Evolutionary conservation across 2,797 vertebrate genomes (phyloP).

Genomic region (Valencia hispanica): DNA sequence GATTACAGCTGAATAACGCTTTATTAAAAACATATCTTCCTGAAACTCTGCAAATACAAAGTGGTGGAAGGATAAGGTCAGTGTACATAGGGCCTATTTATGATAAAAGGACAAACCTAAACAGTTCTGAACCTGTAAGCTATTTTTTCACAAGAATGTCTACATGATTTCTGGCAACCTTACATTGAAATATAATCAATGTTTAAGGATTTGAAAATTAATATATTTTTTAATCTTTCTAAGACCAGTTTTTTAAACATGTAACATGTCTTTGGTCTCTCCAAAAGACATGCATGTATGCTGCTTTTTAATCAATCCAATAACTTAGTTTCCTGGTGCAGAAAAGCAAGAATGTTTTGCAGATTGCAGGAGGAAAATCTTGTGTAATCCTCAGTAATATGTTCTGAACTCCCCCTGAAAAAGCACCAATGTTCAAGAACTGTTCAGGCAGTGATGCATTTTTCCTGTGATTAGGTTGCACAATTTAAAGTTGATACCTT

Average conservation of each 20-base stretch:
- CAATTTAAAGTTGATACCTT: background rate
- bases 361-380: constrained; percentile 2
- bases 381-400: background rate
- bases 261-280: no score
- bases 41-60: constrained; percentile 4
- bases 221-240: no score
- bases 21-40: constrained; percentile 9
- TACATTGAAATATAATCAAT: no score
- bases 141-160: no score
- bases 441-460: background rate
- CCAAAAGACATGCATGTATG: constrained; percentile 2
- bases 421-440: background rate
- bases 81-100: background rate
- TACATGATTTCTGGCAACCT: no score
- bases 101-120: no score
- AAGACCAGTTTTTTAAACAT: no score
- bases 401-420: background rate
- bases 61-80: background rate
- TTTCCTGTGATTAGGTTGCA: background rate
- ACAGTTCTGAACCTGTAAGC: no score
- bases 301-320: constrained; percentile 24
- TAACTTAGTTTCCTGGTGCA: constrained; percentile 26
- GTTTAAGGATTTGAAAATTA: no score
- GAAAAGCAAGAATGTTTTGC: constrained; percentile 6
- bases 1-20: background rate